Percentiles rank a stretch among this genome's conserved stretches.
phyloP scores from a whole-genome alignment of 2,888 invertebrate species.

The Heliconius hortense region DNA sequence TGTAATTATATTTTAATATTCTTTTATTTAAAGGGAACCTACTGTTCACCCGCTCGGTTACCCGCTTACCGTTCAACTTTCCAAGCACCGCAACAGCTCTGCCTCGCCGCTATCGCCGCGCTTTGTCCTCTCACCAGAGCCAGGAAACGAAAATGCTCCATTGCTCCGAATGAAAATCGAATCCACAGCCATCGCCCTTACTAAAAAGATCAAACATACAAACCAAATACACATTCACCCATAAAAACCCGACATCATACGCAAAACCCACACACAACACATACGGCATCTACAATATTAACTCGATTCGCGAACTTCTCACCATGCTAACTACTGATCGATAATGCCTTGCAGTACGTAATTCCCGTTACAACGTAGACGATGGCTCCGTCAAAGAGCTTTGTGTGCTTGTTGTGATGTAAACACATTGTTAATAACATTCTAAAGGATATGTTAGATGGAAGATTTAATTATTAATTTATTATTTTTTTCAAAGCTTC shows the following conservation, averaged over 20 bases:
- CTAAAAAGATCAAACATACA: not conserved
- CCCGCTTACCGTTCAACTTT: too few relatives aligned
- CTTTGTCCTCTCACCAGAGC: not conserved
- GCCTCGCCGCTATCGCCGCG: not conserved
- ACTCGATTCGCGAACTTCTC: conserved; percentile 23
- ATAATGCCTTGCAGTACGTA: conserved; percentile 39
- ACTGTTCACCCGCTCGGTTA: too few relatives aligned
- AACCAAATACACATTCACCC: not conserved
- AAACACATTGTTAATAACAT: conserved; percentile 17
- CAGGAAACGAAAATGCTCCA: not conserved
- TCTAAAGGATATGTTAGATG: not conserved
- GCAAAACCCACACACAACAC: not conserved
- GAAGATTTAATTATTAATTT: not conserved
- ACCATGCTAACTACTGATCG: conserved; percentile 28
- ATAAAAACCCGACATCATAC: not conserved
- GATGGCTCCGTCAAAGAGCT: conserved; percentile 33
- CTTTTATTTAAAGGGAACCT: too few relatives aligned
- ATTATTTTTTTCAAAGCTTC: not conserved
- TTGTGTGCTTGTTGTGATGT: conserved; percentile 26
- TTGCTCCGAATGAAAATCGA: not conserved
- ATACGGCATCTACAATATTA: conserved; percentile 17
- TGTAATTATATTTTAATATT: too few relatives aligned
- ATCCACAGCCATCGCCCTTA: not conserved
- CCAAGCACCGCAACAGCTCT: too few relatives aligned
- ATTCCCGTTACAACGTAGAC: conserved; percentile 39